phyloP scores from a whole-genome alignment of 2,888 invertebrate species.

The Poecilobothrus nobilitatus region DNA sequence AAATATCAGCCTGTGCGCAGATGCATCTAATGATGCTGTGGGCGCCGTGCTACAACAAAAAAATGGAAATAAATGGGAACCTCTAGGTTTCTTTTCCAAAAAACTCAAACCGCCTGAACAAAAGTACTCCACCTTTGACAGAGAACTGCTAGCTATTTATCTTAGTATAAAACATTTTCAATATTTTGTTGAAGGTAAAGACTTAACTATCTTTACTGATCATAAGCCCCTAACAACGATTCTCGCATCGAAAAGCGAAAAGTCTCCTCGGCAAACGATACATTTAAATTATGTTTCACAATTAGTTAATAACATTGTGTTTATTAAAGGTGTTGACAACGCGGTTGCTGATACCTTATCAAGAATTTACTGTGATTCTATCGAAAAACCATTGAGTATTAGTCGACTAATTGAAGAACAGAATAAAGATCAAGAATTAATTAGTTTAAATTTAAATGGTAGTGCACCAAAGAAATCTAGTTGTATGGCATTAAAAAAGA shows the following conservation, averaged over 20 bases:
- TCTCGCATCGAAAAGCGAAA: too few relatives aligned
- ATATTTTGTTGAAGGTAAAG: neutral
- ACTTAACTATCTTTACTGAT: neutral
- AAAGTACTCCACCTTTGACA: too few relatives aligned
- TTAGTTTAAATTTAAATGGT: too few relatives aligned
- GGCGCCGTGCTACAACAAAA: too few relatives aligned
- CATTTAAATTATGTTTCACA: too few relatives aligned
- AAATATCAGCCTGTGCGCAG: too few relatives aligned
- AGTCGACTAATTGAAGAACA: neutral
- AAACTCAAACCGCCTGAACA: neutral
- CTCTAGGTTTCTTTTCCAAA: neutral
- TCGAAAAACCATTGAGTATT: neutral
- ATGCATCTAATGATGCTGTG: too few relatives aligned
- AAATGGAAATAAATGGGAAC: neutral
- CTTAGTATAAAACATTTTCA: slow-evolving; percentile 9
- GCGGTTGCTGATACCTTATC: neutral
- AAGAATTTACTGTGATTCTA: neutral
- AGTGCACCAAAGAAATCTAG: neutral
- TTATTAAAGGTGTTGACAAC: neutral
- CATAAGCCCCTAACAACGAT: slow-evolving; percentile 8
- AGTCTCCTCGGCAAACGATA: too few relatives aligned
- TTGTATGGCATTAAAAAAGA: neutral
- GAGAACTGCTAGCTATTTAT: neutral
- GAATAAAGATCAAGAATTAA: neutral
- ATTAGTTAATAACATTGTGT: too few relatives aligned